phyloP scores from a whole-genome alignment of 1,140 invertebrate species.

The Heterodera schachtii region DNA sequence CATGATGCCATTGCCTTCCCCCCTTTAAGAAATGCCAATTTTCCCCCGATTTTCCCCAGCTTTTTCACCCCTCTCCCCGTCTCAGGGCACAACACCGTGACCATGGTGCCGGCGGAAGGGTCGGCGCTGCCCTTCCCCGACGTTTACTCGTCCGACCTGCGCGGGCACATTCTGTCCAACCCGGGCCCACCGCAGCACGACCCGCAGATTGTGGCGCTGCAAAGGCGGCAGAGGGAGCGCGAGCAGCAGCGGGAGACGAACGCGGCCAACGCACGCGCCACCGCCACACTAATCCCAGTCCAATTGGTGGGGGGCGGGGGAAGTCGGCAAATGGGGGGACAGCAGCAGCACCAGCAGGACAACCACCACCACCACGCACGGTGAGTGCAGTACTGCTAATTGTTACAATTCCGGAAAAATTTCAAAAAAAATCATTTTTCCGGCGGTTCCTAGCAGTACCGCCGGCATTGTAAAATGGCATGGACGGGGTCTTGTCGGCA shows the following conservation, averaged over 20 bases:
- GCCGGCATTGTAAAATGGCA: no score
- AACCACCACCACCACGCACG: no score
- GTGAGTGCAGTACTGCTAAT: no score
- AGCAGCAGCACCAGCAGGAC: no score
- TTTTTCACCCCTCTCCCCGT: background rate
- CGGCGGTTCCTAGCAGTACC: no score
- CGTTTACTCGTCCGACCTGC: slow-evolving; percentile 71
- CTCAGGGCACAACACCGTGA: slow-evolving; percentile 70
- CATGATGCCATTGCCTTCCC: no score
- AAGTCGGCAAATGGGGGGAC: background rate
- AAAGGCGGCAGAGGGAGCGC: slow-evolving; percentile 38
- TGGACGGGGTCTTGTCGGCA: no score
- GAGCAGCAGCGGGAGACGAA: slow-evolving; percentile 33
- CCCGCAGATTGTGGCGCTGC: slow-evolving; percentile 18
- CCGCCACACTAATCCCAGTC: slow-evolving; percentile 41
- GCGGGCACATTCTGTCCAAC: slow-evolving; percentile 40
- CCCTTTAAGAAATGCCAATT: no score
- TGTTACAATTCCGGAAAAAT: no score
- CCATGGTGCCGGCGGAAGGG: slow-evolving; percentile 75
- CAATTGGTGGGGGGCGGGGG: slow-evolving; percentile 44
- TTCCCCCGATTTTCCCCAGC: background rate
- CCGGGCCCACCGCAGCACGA: slow-evolving; percentile 39
- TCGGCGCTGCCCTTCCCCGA: slow-evolving; percentile 75
- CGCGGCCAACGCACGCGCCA: background rate
- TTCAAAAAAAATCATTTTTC: background rate